phyloP scores from a whole-genome alignment of 2,113 vertebrate species.

The Gobiocypris rarus region DNA sequence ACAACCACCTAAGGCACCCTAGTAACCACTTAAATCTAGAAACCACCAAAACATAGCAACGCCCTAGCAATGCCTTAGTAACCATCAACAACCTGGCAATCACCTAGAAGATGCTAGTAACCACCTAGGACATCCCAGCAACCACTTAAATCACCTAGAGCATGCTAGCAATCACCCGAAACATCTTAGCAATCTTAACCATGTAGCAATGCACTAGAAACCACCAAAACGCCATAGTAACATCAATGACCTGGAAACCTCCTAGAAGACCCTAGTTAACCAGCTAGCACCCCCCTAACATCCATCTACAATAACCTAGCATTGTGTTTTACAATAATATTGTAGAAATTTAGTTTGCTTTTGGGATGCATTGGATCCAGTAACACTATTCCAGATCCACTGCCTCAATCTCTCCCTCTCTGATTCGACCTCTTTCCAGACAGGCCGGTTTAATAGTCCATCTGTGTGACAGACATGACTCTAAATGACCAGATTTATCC shows the following conservation, averaged over 20 bases:
- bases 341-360: background rate
- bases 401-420: background rate
- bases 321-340: background rate
- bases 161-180: background rate
- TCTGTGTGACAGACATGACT: constrained; percentile 3
- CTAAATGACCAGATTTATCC: constrained; percentile 15
- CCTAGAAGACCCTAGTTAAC: background rate
- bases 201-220: background rate
- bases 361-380: background rate
- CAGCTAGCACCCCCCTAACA: background rate
- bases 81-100: no score
- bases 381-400: background rate
- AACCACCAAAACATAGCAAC: no score
- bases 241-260: background rate
- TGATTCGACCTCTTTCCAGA: background rate
- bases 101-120: background rate
- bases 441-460: constrained; percentile 23
- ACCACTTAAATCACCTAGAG: no score
- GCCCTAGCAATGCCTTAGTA: no score
- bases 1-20: no score
- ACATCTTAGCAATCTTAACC: background rate
- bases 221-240: background rate
- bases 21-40: no score
- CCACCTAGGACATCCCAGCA: background rate
- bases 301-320: background rate